These are phyloP conservation scores for Bolinopsis microptera DNA, from an alignment of 37 sponge, comb jelly and placozoan species.

Conservation along the genomic window DNA sequence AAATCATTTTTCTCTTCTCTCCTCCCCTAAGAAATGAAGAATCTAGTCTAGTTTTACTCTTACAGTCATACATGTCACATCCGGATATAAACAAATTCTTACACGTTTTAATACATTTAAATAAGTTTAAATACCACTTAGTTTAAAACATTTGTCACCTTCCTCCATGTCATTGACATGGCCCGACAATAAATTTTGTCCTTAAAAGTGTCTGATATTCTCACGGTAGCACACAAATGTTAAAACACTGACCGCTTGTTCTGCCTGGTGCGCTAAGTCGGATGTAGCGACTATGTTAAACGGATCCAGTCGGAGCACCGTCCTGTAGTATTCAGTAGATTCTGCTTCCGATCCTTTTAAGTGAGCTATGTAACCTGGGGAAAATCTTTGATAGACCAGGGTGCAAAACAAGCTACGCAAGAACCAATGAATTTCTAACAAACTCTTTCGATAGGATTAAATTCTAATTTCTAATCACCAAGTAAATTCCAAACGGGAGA, in stretches of 20 bases:
- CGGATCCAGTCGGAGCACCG: conserved; percentile 34
- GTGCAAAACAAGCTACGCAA: too few species aligned
- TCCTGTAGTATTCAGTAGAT: conserved; percentile 21
- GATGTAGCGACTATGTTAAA: conserved; percentile 50
- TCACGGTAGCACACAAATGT: neutral
- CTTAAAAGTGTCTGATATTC: neutral
- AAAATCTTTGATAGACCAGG: neutral
- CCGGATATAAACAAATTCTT: too few species aligned
- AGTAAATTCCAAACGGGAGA: conserved; percentile 39
- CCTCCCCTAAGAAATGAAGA: neutral
- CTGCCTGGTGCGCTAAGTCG: neutral
- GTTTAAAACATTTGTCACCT: neutral
- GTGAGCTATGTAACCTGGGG: conserved; percentile 54
- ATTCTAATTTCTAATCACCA: too few species aligned
- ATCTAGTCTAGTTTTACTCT: too few species aligned
- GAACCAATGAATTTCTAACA: too few species aligned
- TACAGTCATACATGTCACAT: too few species aligned
- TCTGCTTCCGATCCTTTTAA: conserved; percentile 17
- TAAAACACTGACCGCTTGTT: neutral
- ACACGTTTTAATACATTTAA: neutral
- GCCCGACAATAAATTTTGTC: neutral
- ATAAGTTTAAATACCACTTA: neutral
- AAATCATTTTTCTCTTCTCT: neutral
- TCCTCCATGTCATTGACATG: neutral
- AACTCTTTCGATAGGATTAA: too few species aligned